These are phyloP conservation scores for Rhincodon typus DNA, from an alignment of 2,797 vertebrate species.

Conservation along the genomic window DNA sequence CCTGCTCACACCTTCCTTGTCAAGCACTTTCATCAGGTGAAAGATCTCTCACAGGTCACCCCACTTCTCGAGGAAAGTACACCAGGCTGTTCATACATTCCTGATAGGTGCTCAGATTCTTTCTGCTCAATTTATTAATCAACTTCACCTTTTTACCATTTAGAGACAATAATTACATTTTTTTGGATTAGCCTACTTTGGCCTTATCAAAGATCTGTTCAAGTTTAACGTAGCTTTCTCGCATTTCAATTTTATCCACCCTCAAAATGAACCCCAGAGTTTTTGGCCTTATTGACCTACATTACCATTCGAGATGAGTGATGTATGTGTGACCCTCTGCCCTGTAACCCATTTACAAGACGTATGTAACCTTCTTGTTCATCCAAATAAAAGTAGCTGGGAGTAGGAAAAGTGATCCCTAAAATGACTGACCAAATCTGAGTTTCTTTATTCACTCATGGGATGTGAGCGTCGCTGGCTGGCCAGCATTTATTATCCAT, in stretches of 20 bases:
- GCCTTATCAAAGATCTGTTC: neutral
- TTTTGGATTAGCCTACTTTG: neutral
- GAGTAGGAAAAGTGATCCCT: neutral
- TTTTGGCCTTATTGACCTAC: neutral
- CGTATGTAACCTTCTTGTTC: neutral
- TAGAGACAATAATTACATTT: neutral
- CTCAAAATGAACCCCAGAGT: neutral
- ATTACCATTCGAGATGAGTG: neutral
- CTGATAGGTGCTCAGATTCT: neutral
- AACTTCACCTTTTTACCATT: neutral
- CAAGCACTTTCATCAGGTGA: neutral
- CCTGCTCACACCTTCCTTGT: neutral
- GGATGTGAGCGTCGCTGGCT: too few relatives aligned
- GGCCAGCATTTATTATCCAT: too few relatives aligned
- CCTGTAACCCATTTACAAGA: neutral
- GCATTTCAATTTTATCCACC: neutral
- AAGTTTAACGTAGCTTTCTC: neutral
- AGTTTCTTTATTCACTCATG: too few relatives aligned
- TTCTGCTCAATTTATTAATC: neutral
- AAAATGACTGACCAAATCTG: too few relatives aligned
- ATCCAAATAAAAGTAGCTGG: neutral
- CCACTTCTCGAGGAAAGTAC: neutral
- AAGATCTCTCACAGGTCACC: neutral
- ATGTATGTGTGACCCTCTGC: neutral
- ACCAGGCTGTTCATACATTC: neutral